phyloP scores from a whole-genome alignment of 2,113 vertebrate genomes.

The Dromiciops gliroides region DNA sequence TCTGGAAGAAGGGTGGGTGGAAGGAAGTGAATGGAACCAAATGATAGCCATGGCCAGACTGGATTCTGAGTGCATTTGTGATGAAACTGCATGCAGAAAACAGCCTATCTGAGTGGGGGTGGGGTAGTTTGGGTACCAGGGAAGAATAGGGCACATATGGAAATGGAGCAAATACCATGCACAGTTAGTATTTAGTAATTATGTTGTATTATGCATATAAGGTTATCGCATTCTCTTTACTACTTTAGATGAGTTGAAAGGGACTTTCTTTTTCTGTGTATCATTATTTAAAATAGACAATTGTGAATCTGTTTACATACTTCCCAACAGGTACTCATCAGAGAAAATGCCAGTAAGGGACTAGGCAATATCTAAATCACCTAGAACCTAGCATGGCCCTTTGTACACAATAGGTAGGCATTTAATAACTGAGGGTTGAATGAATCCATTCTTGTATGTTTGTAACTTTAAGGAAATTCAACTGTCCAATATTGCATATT shows the following conservation, averaged over 20 bases:
- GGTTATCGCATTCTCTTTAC: neutral
- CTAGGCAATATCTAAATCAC: neutral
- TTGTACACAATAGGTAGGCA: neutral
- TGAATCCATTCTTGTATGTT: neutral
- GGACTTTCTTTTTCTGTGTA: constrained; percentile 14
- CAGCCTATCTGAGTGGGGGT: neutral
- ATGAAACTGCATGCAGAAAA: neutral
- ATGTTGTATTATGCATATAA: neutral
- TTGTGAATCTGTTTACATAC: neutral
- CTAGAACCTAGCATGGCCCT: neutral
- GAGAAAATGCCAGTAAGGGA: too few relatives aligned
- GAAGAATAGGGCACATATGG: neutral
- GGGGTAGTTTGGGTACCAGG: neutral
- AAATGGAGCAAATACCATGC: neutral
- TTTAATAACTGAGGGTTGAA: neutral
- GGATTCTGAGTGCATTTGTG: neutral
- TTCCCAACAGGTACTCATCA: too few relatives aligned
- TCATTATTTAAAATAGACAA: neutral
- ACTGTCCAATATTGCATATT: neutral
- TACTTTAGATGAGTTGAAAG: too few relatives aligned
- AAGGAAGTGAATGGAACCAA: neutral
- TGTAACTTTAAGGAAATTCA: neutral
- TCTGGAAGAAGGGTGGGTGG: constrained; percentile 53
- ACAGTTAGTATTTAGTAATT: neutral
- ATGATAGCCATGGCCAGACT: neutral